Conservation (phyloP, 2,113 vertebrate species). For the Ictalurus punctatus region DNA sequence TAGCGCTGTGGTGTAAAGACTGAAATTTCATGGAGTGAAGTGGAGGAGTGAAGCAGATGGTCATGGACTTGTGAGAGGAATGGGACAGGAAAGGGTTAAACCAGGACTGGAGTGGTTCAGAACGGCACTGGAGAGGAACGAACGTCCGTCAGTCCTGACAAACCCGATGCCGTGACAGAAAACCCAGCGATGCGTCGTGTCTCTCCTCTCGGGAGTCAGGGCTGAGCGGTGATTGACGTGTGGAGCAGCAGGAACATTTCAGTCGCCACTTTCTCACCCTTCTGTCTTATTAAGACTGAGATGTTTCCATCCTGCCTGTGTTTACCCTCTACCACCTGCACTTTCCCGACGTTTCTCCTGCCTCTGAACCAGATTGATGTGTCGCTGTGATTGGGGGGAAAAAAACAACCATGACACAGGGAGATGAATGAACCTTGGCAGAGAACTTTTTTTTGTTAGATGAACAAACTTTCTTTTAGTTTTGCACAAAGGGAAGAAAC, state of each 20-base stretch:
- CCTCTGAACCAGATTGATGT: not conserved
- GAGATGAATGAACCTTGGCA: not conserved
- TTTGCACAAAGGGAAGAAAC: not conserved
- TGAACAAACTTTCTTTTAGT: not conserved
- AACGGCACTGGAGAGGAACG: not conserved
- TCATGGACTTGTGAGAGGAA: not conserved
- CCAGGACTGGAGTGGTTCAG: not conserved
- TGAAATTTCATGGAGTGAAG: not conserved
- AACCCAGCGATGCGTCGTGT: not conserved
- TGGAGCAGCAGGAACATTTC: not conserved
- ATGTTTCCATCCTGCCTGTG: slow-evolving; percentile 2
- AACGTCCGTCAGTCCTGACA: not conserved
- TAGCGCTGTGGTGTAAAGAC: not conserved
- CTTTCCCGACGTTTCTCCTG: not conserved
- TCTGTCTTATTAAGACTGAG: slow-evolving; percentile 10
- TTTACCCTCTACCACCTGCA: slow-evolving; percentile 3
- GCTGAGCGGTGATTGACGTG: not conserved
- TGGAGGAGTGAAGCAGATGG: too few species aligned
- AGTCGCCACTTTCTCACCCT: not conserved
- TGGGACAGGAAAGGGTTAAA: not conserved
- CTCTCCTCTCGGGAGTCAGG: not conserved
- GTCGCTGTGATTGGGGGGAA: not conserved
- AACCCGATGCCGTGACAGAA: not conserved
- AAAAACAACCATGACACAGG: not conserved
- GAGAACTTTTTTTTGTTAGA: not conserved